phyloP scores from a whole-genome alignment of 2,888 invertebrate species.

The Dione juno region DNA sequence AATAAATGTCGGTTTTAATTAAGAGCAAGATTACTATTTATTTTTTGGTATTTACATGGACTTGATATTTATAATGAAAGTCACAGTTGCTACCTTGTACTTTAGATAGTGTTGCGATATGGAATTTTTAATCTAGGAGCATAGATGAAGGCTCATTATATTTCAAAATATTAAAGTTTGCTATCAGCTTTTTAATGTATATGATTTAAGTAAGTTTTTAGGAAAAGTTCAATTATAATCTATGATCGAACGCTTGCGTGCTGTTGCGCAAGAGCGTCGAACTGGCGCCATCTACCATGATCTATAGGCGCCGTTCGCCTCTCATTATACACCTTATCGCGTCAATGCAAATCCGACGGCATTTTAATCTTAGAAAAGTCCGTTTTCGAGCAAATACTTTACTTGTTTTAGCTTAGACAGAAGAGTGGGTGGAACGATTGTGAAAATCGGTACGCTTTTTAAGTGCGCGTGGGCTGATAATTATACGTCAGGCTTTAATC shows the following conservation, averaged over 20 bases:
- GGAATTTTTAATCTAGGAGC: background rate
- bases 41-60: background rate
- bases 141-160: background rate
- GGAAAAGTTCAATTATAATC: slow-evolving; percentile 26
- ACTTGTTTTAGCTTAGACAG: slow-evolving; percentile 57
- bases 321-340: slow-evolving; percentile 68
- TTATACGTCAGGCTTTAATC: slow-evolving; percentile 72
- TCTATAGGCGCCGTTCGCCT: slow-evolving; percentile 68
- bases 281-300: slow-evolving; percentile 77
- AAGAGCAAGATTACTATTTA: background rate
- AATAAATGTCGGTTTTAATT: slow-evolving; percentile 9
- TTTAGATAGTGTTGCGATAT: background rate
- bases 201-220: background rate
- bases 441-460: slow-evolving; percentile 74
- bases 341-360: slow-evolving; percentile 71
- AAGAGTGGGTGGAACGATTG: slow-evolving; percentile 57
- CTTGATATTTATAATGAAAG: background rate
- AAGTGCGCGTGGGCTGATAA: slow-evolving; percentile 73
- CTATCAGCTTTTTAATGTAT: background rate
- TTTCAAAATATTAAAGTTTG: background rate
- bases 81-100: background rate
- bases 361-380: slow-evolving; percentile 61
- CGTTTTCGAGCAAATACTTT: slow-evolving; percentile 64
- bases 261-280: slow-evolving; percentile 64
- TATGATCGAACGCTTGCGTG: slow-evolving; percentile 44